phyloP scores from a whole-genome alignment of 23 tunicate species.

The Styela plicata region DNA sequence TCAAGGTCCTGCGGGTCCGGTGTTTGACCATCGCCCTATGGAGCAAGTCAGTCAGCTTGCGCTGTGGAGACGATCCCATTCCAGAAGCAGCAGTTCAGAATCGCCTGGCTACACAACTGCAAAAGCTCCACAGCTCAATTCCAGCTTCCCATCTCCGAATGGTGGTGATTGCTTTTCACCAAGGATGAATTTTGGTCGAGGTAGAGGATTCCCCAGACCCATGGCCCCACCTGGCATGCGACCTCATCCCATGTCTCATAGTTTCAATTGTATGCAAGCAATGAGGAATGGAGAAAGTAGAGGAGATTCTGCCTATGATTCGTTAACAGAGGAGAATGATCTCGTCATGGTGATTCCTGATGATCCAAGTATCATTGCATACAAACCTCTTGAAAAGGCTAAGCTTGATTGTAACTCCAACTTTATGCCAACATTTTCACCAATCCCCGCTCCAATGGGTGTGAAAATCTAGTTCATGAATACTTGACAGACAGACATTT shows the following conservation, averaged over 20 bases:
- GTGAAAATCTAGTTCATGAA: neutral
- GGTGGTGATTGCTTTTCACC: neutral
- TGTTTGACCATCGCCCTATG: neutral
- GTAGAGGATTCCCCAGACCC: neutral
- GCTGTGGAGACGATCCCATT: neutral
- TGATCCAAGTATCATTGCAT: conserved; percentile 13
- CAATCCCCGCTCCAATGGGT: neutral
- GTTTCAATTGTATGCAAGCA: neutral
- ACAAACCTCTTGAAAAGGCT: neutral
- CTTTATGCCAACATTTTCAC: neutral
- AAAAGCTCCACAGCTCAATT: conserved; percentile 2
- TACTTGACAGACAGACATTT: too few species aligned
- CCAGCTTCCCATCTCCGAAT: neutral
- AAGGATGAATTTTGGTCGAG: neutral
- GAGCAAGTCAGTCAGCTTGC: neutral
- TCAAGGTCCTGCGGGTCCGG: neutral
- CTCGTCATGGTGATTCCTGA: neutral
- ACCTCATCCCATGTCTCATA: neutral
- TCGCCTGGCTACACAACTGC: neutral
- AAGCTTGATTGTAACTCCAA: neutral
- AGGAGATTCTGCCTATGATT: neutral
- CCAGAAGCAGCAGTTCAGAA: neutral
- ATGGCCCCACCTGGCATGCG: neutral
- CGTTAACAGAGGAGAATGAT: neutral
- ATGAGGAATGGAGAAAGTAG: neutral